These are phyloP conservation scores for Bibio marci DNA, from an alignment of 2,888 invertebrate species.

Conservation along the genomic window DNA sequence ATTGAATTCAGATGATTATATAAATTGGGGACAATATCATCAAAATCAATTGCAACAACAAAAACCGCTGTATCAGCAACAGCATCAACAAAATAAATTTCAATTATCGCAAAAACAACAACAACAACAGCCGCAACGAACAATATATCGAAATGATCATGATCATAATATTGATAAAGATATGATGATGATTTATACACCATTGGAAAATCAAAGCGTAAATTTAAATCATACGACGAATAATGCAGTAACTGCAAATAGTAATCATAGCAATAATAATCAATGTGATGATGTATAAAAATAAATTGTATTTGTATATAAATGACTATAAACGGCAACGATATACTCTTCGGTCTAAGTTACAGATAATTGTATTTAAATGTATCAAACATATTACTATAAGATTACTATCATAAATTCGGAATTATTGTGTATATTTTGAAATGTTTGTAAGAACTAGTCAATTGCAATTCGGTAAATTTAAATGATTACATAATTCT, in stretches of 20 bases:
- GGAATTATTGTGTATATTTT: no score
- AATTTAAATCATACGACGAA: no score
- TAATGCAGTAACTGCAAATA: no score
- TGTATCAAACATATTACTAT: no score
- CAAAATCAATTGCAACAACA: neutral
- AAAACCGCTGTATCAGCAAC: slow-evolving; percentile 3
- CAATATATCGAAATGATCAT: slow-evolving; percentile 4
- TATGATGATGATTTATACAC: slow-evolving; percentile 28
- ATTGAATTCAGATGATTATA: slow-evolving; percentile 5
- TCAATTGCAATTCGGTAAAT: no score
- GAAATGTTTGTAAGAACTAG: no score
- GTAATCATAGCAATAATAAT: no score
- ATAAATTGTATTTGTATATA: neutral
- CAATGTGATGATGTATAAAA: slow-evolving; percentile 10
- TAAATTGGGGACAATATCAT: slow-evolving; percentile 7
- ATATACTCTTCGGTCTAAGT: no score
- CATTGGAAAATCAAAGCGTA: slow-evolving; percentile 25
- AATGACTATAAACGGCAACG: neutral
- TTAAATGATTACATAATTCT: no score
- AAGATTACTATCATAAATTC: no score
- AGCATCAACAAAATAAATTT: neutral
- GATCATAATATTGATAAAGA: slow-evolving; percentile 16
- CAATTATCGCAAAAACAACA: neutral
- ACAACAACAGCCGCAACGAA: neutral
- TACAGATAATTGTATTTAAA: no score